phyloP scores from a whole-genome alignment of 2,797 vertebrate genomes.

The Merluccius polli region DNA sequence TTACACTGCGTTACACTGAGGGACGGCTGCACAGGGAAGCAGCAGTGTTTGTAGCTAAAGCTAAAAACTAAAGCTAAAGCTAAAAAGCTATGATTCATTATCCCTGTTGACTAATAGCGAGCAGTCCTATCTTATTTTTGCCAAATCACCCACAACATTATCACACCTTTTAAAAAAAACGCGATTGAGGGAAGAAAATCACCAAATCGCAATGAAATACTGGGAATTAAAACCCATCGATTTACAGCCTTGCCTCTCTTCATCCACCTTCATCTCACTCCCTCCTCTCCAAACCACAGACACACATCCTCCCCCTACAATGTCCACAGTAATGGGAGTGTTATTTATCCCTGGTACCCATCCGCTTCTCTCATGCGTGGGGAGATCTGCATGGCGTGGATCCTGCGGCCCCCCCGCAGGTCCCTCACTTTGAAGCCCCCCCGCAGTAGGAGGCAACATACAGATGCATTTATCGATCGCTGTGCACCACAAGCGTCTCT shows the following conservation, averaged over 20 bases:
- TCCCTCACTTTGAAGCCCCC: constrained; percentile 58
- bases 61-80: background rate
- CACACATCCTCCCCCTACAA: background rate
- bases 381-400: constrained; percentile 47
- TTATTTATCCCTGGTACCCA: constrained; percentile 18
- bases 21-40: constrained; percentile 11
- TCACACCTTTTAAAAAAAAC: background rate
- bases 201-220: background rate
- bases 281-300: background rate
- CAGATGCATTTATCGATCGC: constrained; percentile 60
- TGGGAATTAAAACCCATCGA: background rate
- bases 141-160: background rate
- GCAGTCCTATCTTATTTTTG: background rate
- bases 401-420: constrained; percentile 42
- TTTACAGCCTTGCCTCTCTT: background rate
- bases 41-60: background rate
- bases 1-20: constrained; percentile 22
- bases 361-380: constrained; percentile 23
- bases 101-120: background rate
- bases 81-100: background rate
- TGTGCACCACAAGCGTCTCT: constrained; percentile 46
- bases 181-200: background rate
- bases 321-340: constrained; percentile 18
- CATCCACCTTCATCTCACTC: no score
- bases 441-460: constrained; percentile 52